These are phyloP conservation scores for Panopea generosa DNA, from an alignment of 2,888 invertebrate species.

Conservation along the genomic window DNA sequence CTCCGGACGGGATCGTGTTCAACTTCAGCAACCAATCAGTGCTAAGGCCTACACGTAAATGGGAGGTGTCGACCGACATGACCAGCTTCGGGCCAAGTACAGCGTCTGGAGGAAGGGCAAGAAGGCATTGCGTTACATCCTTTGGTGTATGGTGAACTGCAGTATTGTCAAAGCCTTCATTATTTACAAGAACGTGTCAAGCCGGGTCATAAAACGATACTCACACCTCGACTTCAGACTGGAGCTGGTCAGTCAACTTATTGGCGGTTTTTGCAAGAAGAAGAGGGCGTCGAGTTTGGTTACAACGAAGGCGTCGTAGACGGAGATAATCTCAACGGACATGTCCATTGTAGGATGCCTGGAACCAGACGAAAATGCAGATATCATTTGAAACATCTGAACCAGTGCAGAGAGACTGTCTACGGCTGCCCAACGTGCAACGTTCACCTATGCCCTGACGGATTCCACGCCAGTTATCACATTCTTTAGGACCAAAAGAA, in stretches of 20 bases:
- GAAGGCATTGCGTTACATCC: constrained; percentile 39
- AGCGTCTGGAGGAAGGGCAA: constrained; percentile 29
- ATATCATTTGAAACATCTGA: constrained; percentile 1
- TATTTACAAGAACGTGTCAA: constrained; percentile 12
- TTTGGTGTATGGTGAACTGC: too few species aligned
- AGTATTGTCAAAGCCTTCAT: constrained; percentile 39
- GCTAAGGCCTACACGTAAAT: constrained; percentile 33
- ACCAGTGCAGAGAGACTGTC: constrained; percentile 6
- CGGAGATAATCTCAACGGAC: too few species aligned
- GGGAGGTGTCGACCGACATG: constrained; percentile 48
- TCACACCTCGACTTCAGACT: constrained; percentile 24
- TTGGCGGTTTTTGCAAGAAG: too few species aligned
- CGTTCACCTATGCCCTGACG: too few species aligned
- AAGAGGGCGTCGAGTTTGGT: too few species aligned
- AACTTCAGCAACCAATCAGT: constrained; percentile 32
- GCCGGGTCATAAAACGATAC: constrained; percentile 4
- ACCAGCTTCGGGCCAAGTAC: too few species aligned
- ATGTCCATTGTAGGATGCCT: constrained; percentile 10
- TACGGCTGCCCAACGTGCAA: too few species aligned
- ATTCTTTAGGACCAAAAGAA: too few species aligned
- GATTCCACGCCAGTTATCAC: background rate
- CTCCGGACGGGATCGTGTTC: constrained; percentile 10
- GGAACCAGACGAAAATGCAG: constrained; percentile 7
- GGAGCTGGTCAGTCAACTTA: constrained; percentile 20
- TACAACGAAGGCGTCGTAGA: too few species aligned